Evolutionary conservation across 2,888 invertebrate genomes (phyloP).

Genomic region (Choreutis nemorana): DNA sequence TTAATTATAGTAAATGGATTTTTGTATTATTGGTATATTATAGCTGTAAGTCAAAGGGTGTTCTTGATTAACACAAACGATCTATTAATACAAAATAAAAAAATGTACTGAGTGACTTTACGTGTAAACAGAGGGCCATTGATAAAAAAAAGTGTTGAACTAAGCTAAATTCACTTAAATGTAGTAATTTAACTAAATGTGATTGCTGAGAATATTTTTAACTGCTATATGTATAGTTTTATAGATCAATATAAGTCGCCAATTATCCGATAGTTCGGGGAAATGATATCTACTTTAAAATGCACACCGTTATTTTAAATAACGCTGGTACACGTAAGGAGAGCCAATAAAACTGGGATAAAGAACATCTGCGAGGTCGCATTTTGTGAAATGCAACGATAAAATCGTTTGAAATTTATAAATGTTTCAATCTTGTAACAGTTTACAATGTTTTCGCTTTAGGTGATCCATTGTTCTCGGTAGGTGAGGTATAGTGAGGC

Average conservation of each 20-base stretch:
- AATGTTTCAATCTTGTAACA: too few species aligned
- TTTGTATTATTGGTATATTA: conserved; percentile 66
- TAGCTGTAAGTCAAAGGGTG: conserved; percentile 63
- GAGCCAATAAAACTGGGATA: too few species aligned
- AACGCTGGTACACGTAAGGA: too few species aligned
- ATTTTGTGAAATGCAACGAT: too few species aligned
- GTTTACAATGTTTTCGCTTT: too few species aligned
- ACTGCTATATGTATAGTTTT: conserved; percentile 56
- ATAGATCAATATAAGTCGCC: conserved; percentile 48
- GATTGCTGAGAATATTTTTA: conserved; percentile 63
- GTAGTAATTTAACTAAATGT: conserved; percentile 62
- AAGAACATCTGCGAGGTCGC: too few species aligned
- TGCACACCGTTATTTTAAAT: too few species aligned
- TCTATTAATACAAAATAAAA: conserved; percentile 61
- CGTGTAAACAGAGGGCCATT: conserved; percentile 67
- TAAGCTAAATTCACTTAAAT: conserved; percentile 61
- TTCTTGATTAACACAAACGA: conserved; percentile 60
- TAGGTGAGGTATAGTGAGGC: too few species aligned
- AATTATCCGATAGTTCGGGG: conserved; percentile 27
- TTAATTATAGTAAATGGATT: conserved; percentile 66
- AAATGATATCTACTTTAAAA: too few species aligned
- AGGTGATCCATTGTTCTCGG: too few species aligned
- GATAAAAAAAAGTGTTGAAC: conserved; percentile 62
- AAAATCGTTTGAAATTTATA: too few species aligned
- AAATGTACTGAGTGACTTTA: conserved; percentile 66